phyloP scores from a whole-genome alignment of 2,888 invertebrate species.

The Cheilosia soror region DNA sequence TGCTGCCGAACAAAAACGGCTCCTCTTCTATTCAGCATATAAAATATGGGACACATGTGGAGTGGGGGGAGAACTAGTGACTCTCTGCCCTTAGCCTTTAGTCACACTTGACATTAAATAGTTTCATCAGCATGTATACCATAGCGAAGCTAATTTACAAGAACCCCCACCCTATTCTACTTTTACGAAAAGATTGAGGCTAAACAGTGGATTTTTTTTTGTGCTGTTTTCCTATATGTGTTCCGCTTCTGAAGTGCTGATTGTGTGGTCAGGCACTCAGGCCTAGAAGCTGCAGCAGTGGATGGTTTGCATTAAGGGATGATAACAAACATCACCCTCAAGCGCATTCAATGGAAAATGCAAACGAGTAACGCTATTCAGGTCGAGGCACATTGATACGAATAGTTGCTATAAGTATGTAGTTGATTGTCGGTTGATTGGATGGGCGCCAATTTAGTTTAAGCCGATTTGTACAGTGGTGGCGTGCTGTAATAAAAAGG shows the following conservation, averaged over 20 bases:
- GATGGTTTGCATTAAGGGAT: background rate
- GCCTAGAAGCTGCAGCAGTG: background rate
- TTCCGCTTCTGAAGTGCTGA: conserved; percentile 30
- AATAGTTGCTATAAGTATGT: background rate
- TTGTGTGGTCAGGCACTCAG: conserved; percentile 38
- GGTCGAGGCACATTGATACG: conserved; percentile 44
- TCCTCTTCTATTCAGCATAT: conserved; percentile 31
- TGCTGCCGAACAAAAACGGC: conserved; percentile 51
- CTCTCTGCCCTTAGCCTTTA: conserved; percentile 73
- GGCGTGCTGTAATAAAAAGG: background rate
- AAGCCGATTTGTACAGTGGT: conserved; percentile 4
- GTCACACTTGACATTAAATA: conserved; percentile 75
- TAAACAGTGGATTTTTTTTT: conserved; percentile 28
- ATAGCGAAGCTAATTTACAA: conserved; percentile 69
- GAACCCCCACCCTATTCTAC: background rate
- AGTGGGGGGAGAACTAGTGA: conserved; percentile 1
- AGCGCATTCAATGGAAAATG: conserved; percentile 16
- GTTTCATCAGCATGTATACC: conserved; percentile 34
- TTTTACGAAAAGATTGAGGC: conserved; percentile 45
- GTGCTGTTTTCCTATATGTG: conserved; percentile 8
- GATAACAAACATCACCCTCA: conserved; percentile 24
- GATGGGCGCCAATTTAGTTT: conserved; percentile 35
- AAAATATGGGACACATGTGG: conserved; percentile 48
- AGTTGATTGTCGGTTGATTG: conserved; percentile 55
- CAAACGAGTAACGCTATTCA: conserved; percentile 34